A percentile compares a stretch with the other conserved stretches of the same genome.
Conservation (phyloP, 2,113 vertebrate species). For the Empidonax alnorum region DNA sequence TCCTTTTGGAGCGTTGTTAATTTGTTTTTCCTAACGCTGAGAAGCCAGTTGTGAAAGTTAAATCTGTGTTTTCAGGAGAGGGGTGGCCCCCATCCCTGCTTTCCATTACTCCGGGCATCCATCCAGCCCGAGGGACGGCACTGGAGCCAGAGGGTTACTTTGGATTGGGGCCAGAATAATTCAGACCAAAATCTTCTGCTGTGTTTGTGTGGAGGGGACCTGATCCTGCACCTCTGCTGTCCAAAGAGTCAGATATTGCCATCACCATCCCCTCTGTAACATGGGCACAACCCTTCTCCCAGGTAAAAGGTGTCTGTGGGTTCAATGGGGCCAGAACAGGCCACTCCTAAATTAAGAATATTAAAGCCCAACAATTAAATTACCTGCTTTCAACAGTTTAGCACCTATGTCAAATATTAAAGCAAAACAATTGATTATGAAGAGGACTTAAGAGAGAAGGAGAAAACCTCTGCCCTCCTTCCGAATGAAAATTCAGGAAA, state of each 20-base stretch:
- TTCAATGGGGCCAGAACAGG: not conserved
- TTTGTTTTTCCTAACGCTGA: not conserved
- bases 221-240: not conserved
- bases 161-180: not conserved
- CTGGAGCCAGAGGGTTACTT: not conserved
- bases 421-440: not conserved
- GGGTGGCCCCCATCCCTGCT: not conserved
- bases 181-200: not conserved
- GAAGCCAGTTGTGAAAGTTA: not conserved
- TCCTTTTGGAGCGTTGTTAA: not conserved
- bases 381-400: not conserved
- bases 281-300: not conserved
- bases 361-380: not conserved
- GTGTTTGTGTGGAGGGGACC: not conserved
- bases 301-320: not conserved
- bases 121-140: not conserved
- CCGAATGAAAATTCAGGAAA: conserved; percentile 12
- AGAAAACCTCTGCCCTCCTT: not conserved
- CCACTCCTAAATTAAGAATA: not conserved
- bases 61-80: not conserved
- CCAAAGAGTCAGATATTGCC: not conserved
- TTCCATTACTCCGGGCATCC: not conserved
- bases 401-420: not conserved
- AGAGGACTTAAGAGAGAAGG: not conserved
- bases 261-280: accelerated